Evolutionary conservation across 2,888 invertebrate species (phyloP).

Genomic region (Eueremaeus valkanovi): DNA sequence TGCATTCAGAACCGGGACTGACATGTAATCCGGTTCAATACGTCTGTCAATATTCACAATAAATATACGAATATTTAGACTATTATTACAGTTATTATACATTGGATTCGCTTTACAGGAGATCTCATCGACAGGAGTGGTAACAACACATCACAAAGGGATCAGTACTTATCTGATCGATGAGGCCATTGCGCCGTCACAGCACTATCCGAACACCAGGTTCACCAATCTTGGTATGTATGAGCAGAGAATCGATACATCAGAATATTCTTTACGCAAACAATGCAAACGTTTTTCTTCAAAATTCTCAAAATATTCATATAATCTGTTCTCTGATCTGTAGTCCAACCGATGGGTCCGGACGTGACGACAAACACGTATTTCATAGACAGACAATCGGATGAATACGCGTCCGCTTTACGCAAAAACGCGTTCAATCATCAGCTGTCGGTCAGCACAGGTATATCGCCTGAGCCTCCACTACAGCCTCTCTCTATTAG

Average conservation of each 20-base stretch:
- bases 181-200: conserved; percentile 27
- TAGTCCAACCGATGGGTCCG: conserved; percentile 30
- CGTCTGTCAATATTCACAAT: too few relatives aligned
- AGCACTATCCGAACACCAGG: conserved; percentile 26
- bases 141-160: conserved; percentile 30
- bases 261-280: neutral
- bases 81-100: too few relatives aligned
- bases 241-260: neutral
- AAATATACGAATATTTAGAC: too few relatives aligned
- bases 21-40: too few relatives aligned
- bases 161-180: conserved; percentile 42
- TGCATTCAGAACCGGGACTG: too few relatives aligned
- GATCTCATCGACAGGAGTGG: conserved; percentile 29
- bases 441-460: conserved; percentile 13
- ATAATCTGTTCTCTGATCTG: neutral
- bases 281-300: neutral
- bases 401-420: conserved; percentile 43
- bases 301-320: neutral
- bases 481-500: conserved; percentile 6
- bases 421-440: conserved; percentile 45
- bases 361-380: conserved; percentile 31
- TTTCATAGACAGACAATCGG: conserved; percentile 23
- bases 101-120: neutral
- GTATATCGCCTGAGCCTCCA: neutral
- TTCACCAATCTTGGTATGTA: conserved; percentile 29